Evolutionary conservation across 1,140 invertebrate genomes (phyloP).

Genomic region (Battus philenor): DNA sequence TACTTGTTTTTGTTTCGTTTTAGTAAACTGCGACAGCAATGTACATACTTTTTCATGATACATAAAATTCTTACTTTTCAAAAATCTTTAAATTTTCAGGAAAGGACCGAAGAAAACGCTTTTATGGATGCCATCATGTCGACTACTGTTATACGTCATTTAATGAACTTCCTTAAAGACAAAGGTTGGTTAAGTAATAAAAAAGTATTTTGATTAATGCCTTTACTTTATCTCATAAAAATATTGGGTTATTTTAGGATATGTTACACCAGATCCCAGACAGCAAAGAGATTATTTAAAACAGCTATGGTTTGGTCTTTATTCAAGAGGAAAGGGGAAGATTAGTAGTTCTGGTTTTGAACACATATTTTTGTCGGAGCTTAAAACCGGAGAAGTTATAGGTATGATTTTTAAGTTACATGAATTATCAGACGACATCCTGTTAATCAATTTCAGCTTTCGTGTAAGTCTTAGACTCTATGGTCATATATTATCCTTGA

Average conservation of each 20-base stretch:
- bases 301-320: conserved; percentile 88
- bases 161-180: conserved; percentile 82
- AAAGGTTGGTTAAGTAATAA: conserved; percentile 74
- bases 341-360: conserved; percentile 91
- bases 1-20: no score
- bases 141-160: conserved; percentile 84
- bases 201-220: no score
- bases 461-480: no score
- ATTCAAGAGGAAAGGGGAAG: conserved; percentile 84
- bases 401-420: conserved; percentile 39
- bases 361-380: conserved; percentile 90
- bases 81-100: conserved; percentile 75
- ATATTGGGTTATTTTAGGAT: conserved; percentile 42
- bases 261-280: conserved; percentile 78
- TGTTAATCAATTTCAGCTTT: no score
- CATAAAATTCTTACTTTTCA: no score
- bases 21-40: no score
- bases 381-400: conserved; percentile 84
- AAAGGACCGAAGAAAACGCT: conserved; percentile 84
- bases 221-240: not conserved
- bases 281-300: conserved; percentile 85
- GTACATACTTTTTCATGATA: no score
- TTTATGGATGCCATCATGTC: conserved; percentile 85
- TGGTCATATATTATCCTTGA: no score
- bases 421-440: no score